phyloP scores from a whole-genome alignment of 2,113 vertebrate genomes.

The Hypanus sabinus region DNA sequence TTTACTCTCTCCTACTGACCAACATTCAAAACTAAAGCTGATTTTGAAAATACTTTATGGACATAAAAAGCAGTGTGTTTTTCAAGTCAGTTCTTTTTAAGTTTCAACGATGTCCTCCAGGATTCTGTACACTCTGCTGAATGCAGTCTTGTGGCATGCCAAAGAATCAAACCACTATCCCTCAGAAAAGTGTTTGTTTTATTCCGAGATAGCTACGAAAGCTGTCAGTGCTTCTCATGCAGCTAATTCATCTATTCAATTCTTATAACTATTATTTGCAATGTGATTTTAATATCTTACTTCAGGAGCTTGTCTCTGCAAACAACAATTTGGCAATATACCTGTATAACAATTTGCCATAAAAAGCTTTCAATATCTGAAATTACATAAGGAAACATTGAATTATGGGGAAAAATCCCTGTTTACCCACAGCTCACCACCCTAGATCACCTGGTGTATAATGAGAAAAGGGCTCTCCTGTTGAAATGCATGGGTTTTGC shows the following conservation, averaged over 20 bases:
- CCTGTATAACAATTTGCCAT: background rate
- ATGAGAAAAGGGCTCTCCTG: background rate
- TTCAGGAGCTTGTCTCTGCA: background rate
- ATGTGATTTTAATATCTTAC: background rate
- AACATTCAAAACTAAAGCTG: background rate
- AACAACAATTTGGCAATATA: background rate
- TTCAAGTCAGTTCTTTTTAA: background rate
- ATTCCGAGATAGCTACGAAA: background rate
- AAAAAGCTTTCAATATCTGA: background rate
- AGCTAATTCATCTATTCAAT: background rate
- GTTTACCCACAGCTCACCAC: background rate
- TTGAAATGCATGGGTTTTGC: background rate
- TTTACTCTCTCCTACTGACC: background rate
- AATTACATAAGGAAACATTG: background rate
- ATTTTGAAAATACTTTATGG: background rate
- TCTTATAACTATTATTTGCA: background rate
- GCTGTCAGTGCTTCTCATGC: background rate
- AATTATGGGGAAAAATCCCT: background rate
- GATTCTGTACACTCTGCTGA: background rate
- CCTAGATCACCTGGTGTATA: background rate
- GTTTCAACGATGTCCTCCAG: background rate
- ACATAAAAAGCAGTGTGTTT: background rate
- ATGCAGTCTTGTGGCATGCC: background rate
- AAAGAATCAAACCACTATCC: background rate
- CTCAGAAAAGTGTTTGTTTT: constrained; percentile 1